Conservation (phyloP, 1,140 invertebrate genomes). For the Harlomillsia oculata region DNA sequence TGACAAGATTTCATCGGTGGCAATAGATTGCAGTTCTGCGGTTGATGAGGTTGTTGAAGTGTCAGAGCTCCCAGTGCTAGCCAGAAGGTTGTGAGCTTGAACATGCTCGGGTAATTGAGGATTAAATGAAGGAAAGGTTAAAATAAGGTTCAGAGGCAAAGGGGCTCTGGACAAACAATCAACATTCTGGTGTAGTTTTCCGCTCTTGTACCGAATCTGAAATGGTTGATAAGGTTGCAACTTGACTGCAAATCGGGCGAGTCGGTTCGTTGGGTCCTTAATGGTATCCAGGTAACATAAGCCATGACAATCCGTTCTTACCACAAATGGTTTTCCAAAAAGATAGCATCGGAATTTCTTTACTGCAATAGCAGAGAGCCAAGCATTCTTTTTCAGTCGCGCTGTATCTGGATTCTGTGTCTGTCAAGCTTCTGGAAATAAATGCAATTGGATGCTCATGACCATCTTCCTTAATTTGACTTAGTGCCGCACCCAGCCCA, state of each 20-base stretch:
- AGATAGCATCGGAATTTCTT: background rate
- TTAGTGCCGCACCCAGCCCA: background rate
- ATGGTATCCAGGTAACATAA: background rate
- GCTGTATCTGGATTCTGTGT: background rate
- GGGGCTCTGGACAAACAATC: background rate
- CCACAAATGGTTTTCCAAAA: background rate
- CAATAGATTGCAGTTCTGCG: too few species aligned
- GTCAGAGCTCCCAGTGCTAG: background rate
- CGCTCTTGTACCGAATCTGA: background rate
- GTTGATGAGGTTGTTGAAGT: too few species aligned
- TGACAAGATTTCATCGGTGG: background rate
- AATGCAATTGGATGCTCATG: background rate
- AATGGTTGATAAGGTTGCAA: conserved; percentile 3
- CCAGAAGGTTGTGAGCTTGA: background rate
- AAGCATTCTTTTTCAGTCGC: background rate
- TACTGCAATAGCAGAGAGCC: background rate
- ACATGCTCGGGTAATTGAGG: background rate
- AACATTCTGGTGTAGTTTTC: background rate
- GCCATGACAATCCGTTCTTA: background rate
- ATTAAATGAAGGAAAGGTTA: too few species aligned
- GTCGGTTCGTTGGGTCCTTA: background rate
- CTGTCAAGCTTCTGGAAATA: background rate
- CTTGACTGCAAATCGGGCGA: background rate
- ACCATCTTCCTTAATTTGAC: background rate
- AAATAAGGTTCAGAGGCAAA: background rate